Conservation (phyloP, 2,888 invertebrate species). For the Gortyna flavago region DNA sequence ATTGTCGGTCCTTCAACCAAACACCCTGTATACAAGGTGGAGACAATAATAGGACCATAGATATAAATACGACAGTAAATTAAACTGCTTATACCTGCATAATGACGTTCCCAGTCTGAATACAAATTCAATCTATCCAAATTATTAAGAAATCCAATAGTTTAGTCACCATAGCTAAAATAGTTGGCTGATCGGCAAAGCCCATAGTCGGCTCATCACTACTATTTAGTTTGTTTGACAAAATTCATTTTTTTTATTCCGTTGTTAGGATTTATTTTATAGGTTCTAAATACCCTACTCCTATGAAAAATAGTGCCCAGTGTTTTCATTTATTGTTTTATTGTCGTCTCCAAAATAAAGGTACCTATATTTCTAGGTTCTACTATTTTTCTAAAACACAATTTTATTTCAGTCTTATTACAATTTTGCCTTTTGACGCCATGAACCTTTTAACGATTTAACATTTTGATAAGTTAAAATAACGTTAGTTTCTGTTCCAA, state of each 20-base stretch:
- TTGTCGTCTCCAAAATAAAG: not conserved
- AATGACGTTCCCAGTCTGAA: too few relatives aligned
- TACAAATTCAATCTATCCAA: too few relatives aligned
- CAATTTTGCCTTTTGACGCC: slow-evolving; percentile 3
- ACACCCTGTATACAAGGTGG: too few relatives aligned
- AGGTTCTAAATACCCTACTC: not conserved
- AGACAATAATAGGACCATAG: too few relatives aligned
- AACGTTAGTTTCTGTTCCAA: slow-evolving; percentile 62
- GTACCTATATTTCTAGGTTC: not conserved
- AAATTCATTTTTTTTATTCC: not conserved
- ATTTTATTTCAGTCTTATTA: not conserved
- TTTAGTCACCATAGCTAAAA: not conserved
- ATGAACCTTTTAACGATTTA: slow-evolving; percentile 16
- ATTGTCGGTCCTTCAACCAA: too few relatives aligned
- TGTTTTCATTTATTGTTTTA: not conserved
- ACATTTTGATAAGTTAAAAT: slow-evolving; percentile 66
- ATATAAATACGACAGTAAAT: too few relatives aligned
- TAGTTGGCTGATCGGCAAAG: not conserved
- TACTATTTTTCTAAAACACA: not conserved
- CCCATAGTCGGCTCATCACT: not conserved
- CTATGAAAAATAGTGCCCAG: not conserved
- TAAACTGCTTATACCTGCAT: too few relatives aligned
- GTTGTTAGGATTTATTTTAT: not conserved
- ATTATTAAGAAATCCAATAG: not conserved
- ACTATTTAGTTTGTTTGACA: not conserved